phyloP scores from a whole-genome alignment of 2,797 vertebrate genomes.

The Sparidentex hasta region DNA sequence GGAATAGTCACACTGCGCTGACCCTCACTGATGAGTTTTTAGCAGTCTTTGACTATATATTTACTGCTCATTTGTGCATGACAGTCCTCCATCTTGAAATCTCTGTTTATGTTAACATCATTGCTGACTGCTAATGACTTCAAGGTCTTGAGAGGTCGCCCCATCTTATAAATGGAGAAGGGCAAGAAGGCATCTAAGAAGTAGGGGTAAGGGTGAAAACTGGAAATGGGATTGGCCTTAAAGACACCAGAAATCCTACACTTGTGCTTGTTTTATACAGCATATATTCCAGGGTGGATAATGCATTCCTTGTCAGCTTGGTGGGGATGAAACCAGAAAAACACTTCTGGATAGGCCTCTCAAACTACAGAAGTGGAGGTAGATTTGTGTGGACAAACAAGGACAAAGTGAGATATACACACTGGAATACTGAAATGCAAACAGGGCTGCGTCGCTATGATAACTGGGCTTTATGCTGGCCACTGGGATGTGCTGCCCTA shows the following conservation, averaged over 20 bases:
- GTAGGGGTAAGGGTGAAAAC: no score
- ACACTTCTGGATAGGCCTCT: conserved; percentile 94
- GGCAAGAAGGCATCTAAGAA: no score
- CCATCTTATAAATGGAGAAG: no score
- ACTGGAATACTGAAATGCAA: conserved; percentile 92
- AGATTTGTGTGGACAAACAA: conserved; percentile 88
- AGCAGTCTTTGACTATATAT: no score
- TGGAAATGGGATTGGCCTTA: no score
- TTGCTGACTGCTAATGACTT: no score
- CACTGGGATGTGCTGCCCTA: conserved; percentile 94
- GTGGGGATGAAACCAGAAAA: conserved; percentile 90
- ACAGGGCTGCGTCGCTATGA: conserved; percentile 92
- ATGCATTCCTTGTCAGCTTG: conserved; percentile 92
- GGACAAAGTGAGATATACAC: conserved; percentile 85
- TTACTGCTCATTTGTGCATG: no score
- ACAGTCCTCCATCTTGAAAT: no score
- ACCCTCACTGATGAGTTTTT: no score
- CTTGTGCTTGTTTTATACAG: not conserved
- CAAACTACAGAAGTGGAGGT: conserved; percentile 85
- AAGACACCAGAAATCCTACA: not conserved
- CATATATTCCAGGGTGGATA: conserved; percentile 87
- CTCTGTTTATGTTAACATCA: no score
- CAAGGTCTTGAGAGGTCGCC: no score
- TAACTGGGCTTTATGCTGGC: conserved; percentile 88
- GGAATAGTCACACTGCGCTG: no score